Evolutionary conservation across 2,797 vertebrate species (phyloP).

Genomic region (Tenualosa thibaudeaui): DNA sequence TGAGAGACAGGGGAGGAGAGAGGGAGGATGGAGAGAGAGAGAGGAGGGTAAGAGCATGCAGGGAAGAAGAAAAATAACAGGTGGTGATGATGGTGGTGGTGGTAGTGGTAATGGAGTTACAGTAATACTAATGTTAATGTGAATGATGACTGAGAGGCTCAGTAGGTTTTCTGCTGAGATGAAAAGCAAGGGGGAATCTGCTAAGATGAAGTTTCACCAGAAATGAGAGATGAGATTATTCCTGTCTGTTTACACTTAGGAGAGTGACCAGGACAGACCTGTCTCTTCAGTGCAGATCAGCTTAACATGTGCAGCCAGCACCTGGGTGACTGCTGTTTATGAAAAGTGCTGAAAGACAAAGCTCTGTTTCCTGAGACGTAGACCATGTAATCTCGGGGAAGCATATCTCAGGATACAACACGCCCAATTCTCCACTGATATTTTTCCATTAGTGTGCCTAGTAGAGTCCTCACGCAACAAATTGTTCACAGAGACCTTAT

Average conservation of each 20-base stretch:
- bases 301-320: no score
- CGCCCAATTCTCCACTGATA: neutral
- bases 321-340: no score
- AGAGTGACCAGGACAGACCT: neutral
- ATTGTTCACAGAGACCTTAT: neutral
- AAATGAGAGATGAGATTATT: neutral
- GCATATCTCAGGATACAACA: neutral
- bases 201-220: neutral
- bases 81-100: neutral
- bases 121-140: neutral
- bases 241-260: neutral
- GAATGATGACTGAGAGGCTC: neutral
- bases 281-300: neutral
- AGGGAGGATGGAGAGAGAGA: constrained; percentile 32
- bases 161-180: no score
- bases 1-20: neutral
- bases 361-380: no score
- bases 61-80: constrained; percentile 4
- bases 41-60: constrained; percentile 14
- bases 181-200: neutral
- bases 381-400: no score
- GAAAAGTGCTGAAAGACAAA: no score
- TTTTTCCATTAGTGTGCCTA: neutral
- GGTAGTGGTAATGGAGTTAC: neutral
- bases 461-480: neutral